Evolutionary conservation across 2,113 vertebrate genomes (phyloP).

Genomic region (Budorcas taxicolor): DNA sequence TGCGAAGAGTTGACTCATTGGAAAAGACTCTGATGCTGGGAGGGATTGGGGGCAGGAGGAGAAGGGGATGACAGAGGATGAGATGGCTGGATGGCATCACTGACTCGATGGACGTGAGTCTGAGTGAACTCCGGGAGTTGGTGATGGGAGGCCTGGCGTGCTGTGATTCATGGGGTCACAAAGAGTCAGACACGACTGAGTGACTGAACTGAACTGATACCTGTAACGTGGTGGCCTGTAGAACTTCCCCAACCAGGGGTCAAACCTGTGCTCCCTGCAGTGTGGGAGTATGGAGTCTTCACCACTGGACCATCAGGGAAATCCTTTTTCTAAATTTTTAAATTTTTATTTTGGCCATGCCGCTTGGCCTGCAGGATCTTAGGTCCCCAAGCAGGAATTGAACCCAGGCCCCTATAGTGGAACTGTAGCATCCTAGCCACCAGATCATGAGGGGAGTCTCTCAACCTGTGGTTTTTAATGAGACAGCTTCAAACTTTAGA

Average conservation of each 20-base stretch:
- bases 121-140: no score
- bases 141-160: no score
- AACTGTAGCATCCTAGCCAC: not conserved
- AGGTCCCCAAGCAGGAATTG: not conserved
- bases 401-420: not conserved
- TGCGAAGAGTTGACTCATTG: no score
- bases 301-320: not conserved
- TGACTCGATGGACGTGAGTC: fast-evolving
- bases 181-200: no score
- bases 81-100: no score
- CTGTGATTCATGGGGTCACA: no score
- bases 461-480: not conserved
- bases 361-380: not conserved
- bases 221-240: fast-evolving
- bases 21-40: no score
- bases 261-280: not conserved
- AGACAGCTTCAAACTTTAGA: not conserved
- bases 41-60: no score
- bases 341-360: not conserved
- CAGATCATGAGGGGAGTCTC: not conserved
- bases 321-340: not conserved
- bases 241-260: not conserved
- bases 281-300: not conserved
- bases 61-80: no score
- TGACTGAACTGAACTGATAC: not conserved